Conservation (phyloP, 2,797 vertebrate species). For the Toxotes lorentzi region DNA sequence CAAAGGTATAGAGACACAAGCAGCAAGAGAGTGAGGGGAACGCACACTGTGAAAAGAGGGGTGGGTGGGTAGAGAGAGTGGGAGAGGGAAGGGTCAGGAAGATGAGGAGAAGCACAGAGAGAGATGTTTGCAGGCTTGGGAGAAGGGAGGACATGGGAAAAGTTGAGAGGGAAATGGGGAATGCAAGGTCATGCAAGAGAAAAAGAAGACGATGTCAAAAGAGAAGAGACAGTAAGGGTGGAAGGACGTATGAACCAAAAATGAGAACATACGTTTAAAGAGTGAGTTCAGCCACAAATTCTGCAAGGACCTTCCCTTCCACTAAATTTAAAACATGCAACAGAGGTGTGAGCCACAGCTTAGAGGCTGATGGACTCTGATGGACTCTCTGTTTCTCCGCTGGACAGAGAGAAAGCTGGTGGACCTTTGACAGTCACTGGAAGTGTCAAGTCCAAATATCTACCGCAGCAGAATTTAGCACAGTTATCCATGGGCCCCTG, state of each 20-base stretch:
- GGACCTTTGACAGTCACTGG: background rate
- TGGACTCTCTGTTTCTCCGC: background rate
- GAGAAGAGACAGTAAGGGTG: conserved; percentile 1
- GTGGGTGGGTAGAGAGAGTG: conserved; percentile 2
- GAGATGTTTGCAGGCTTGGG: background rate
- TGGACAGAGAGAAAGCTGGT: background rate
- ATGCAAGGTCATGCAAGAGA: conserved; percentile 14
- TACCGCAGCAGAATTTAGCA: background rate
- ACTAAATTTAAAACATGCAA: background rate
- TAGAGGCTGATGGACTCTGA: background rate
- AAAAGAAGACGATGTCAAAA: conserved; percentile 17
- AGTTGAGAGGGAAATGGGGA: conserved; percentile 16
- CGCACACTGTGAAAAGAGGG: background rate
- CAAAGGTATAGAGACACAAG: conserved; percentile 29
- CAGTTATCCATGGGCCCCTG: background rate
- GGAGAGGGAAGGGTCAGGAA: background rate
- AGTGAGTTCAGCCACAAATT: background rate
- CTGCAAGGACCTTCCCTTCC: background rate
- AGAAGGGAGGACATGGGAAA: conserved; percentile 11
- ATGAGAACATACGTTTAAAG: background rate
- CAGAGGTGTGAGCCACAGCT: background rate
- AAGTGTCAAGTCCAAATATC: background rate
- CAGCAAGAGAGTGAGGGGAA: background rate
- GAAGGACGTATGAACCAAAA: background rate
- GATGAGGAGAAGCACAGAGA: conserved; percentile 13